Base-by-base conservation (phyloP, 2,888 invertebrate genomes). In the Diadromus collaris region DNA sequence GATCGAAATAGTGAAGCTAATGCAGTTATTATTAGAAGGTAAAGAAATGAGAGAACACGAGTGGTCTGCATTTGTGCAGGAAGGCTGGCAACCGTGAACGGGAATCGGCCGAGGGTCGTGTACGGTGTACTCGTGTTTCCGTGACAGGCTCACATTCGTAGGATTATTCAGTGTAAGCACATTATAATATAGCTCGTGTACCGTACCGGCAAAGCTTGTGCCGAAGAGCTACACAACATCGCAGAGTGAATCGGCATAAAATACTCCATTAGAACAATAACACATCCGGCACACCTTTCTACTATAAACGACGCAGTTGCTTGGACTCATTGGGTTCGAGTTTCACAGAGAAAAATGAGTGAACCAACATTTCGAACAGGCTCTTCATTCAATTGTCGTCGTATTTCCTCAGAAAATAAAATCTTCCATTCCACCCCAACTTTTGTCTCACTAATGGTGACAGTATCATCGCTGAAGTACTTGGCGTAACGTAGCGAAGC, bases 111-210 rank as follows among this genome's bases (percentile, higher is more conserved):
- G 10, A 16, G 21, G 9, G 19, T 46, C 34, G 6, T 58, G 41
- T 48, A 69, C 72, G 63, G 38, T 71, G 74, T 63, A 61, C 54
- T 65, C 60, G 68, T 60, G 61, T 75, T 76, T 68, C 46, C 73
- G 78, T 76, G 76, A 70, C 75, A 64, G 72, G 48, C 70, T 73
- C 58, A 76, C 73, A 78, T 71, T 80, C 72, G 61, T 67, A n/a
- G 34, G 61, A 63, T 65, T 68, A 29, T 61, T 32, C 44, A 51
- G 16, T 51, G 41, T 34, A n/a, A 34, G 32, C 19, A 21, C 21
- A 9, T 21, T 61, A 38, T 34, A 24, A 38, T 38, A 54, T 27
- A 29, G 27, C 54, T 48, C 48, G 29, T 32, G 65, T 65, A 6
- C 41, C 6, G 44, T 27, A 64, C 41, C n/a, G 46, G 29, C 41